A percentile compares a stretch with the other conserved stretches of the same genome.
These are phyloP conservation scores for Phymatocera aterrima DNA, from an alignment of 2,888 invertebrate genomes.

Conservation along the genomic window DNA sequence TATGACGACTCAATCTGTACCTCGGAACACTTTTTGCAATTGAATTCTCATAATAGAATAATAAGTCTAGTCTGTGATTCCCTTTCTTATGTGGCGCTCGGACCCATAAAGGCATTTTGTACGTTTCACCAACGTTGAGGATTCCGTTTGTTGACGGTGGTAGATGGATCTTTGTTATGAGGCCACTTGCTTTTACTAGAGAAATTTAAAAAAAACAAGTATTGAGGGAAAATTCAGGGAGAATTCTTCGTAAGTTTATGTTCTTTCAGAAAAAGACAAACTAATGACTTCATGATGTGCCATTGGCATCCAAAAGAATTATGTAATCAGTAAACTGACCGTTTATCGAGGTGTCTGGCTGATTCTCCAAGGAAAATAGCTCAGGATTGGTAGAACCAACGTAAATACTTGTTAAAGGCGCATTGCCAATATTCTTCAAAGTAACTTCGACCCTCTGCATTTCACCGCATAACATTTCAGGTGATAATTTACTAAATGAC, in stretches of 20 bases:
- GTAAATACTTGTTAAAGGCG: slow-evolving; percentile 79
- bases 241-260: neutral
- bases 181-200: slow-evolving; percentile 70
- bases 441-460: slow-evolving; percentile 82
- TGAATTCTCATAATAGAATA: slow-evolving; percentile 85
- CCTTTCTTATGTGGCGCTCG: slow-evolving; percentile 83
- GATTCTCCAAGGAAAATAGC: slow-evolving; percentile 77
- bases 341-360: slow-evolving; percentile 49
- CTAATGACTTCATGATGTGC: neutral
- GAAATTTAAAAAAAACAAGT: neutral
- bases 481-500: slow-evolving; percentile 81
- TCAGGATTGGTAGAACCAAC: slow-evolving; percentile 85
- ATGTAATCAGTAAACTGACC: slow-evolving; percentile 48
- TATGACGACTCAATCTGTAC: slow-evolving; percentile 81
- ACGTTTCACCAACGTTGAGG: slow-evolving; percentile 76
- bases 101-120: slow-evolving; percentile 80
- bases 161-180: slow-evolving; percentile 73
- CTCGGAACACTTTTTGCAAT: slow-evolving; percentile 71
- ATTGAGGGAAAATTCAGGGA: neutral
- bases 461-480: slow-evolving; percentile 85
- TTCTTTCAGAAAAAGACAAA: neutral
- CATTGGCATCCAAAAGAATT: neutral
- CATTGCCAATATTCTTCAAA: slow-evolving; percentile 83
- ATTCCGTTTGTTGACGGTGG: slow-evolving; percentile 69
- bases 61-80: slow-evolving; percentile 80